phyloP scores from a whole-genome alignment of 2,797 vertebrate genomes.

The Telmatherina bonti region DNA sequence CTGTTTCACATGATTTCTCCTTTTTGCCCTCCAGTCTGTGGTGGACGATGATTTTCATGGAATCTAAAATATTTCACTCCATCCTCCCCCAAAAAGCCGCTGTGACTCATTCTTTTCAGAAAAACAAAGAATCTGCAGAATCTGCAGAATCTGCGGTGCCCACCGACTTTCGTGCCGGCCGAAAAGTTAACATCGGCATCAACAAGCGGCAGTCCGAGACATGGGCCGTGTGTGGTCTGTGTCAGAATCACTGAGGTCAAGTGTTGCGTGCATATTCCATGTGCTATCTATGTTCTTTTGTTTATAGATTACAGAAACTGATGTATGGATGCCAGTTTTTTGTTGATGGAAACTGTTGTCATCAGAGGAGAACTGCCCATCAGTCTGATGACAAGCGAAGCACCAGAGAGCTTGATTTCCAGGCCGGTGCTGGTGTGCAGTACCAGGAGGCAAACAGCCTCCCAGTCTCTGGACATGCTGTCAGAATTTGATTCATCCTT shows the following conservation, averaged over 20 bases:
- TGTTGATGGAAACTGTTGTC: slow-evolving; percentile 39
- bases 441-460: slow-evolving; percentile 21
- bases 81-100: slow-evolving; percentile 21
- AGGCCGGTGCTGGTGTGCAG: slow-evolving; percentile 25
- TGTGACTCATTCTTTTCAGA: slow-evolving; percentile 45
- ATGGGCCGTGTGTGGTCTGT: slow-evolving; percentile 55
- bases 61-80: slow-evolving; percentile 62
- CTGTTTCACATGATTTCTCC: slow-evolving; percentile 7
- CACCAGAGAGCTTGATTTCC: slow-evolving; percentile 40
- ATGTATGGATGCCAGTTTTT: no score
- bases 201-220: slow-evolving; percentile 23
- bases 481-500: slow-evolving; percentile 33
- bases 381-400: slow-evolving; percentile 3
- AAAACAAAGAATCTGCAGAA: slow-evolving; percentile 50
- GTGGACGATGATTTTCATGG: slow-evolving; percentile 27
- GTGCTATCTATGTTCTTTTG: neutral
- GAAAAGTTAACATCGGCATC: slow-evolving; percentile 51
- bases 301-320: slow-evolving; percentile 16
- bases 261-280: neutral
- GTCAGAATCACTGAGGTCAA: slow-evolving; percentile 38
- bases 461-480: slow-evolving; percentile 19
- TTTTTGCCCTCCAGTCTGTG: slow-evolving; percentile 9
- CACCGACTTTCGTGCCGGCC: slow-evolving; percentile 34
- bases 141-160: slow-evolving; percentile 51
- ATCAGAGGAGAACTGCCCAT: slow-evolving; percentile 8